These are phyloP conservation scores for Sminthurides aquaticus DNA, from an alignment of 2,888 invertebrate genomes.

Conservation along the genomic window DNA sequence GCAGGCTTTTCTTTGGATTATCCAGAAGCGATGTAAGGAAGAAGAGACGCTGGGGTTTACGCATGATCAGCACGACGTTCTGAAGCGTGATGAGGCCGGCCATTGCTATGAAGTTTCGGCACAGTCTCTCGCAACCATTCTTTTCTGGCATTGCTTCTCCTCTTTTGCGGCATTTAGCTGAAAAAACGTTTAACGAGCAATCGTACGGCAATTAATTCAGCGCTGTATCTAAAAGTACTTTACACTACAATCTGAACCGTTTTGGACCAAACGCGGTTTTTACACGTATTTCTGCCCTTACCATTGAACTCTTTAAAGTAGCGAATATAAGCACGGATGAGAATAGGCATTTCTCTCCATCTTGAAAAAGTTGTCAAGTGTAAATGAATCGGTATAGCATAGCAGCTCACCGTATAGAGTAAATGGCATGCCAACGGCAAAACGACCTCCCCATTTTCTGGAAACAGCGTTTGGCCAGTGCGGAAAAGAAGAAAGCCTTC, in stretches of 20 bases:
- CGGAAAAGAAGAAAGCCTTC: slow-evolving; percentile 8
- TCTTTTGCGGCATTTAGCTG: too few relatives aligned
- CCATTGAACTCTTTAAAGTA: slow-evolving; percentile 3
- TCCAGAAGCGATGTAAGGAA: slow-evolving; percentile 10
- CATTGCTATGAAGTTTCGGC: background rate
- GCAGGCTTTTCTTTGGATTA: background rate
- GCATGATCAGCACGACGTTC: slow-evolving; percentile 1
- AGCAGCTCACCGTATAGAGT: slow-evolving; percentile 4
- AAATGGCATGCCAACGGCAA: background rate
- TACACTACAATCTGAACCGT: background rate
- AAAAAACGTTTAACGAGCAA: background rate
- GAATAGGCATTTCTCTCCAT: slow-evolving; percentile 7
- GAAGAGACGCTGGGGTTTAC: background rate
- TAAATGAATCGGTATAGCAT: slow-evolving; percentile 14
- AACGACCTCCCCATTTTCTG: background rate
- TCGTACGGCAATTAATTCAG: background rate
- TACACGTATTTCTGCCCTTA: background rate
- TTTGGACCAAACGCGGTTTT: background rate
- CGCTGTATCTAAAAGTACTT: background rate
- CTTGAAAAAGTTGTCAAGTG: slow-evolving; percentile 11
- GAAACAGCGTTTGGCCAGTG: background rate
- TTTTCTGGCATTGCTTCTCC: too few relatives aligned
- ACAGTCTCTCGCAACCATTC: slow-evolving; percentile 10
- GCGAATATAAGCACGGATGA: slow-evolving; percentile 2
- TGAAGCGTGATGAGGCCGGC: slow-evolving; percentile 8